Evolutionary conservation across 2,797 vertebrate genomes (phyloP).

Genomic region (Falco concolor): DNA sequence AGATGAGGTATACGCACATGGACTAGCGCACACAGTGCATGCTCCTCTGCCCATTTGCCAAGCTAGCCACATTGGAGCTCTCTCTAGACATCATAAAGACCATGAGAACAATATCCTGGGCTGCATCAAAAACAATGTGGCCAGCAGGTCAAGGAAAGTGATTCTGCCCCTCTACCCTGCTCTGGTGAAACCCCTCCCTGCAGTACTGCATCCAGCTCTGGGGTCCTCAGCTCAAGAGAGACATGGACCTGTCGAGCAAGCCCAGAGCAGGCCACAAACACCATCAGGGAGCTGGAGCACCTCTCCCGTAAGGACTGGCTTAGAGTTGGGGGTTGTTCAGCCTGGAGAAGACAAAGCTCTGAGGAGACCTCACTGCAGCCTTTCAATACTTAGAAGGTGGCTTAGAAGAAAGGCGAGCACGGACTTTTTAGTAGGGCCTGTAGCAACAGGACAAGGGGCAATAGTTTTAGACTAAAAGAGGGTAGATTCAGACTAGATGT

Average conservation of each 20-base stretch:
- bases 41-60: background rate
- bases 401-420: background rate
- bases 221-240: too few relatives aligned
- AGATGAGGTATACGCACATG: fast-evolving
- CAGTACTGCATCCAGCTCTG: too few relatives aligned
- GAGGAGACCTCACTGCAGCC: too few relatives aligned
- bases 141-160: background rate
- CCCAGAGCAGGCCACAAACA: too few relatives aligned
- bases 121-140: fast-evolving
- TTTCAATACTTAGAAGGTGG: background rate
- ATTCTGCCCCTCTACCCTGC: background rate
- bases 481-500: too few relatives aligned
- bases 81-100: background rate
- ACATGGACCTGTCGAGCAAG: too few relatives aligned
- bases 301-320: too few relatives aligned
- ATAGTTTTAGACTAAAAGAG: background rate
- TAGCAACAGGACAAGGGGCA: fast-evolving
- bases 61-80: background rate
- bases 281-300: too few relatives aligned
- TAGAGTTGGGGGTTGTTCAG: too few relatives aligned
- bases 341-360: too few relatives aligned
- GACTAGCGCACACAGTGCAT: fast-evolving
- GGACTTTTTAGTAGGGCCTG: background rate
- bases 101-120: background rate
- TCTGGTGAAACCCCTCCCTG: background rate